Base-by-base conservation (phyloP, 2,888 invertebrate genomes). In the Ochropleura leucogaster region DNA sequence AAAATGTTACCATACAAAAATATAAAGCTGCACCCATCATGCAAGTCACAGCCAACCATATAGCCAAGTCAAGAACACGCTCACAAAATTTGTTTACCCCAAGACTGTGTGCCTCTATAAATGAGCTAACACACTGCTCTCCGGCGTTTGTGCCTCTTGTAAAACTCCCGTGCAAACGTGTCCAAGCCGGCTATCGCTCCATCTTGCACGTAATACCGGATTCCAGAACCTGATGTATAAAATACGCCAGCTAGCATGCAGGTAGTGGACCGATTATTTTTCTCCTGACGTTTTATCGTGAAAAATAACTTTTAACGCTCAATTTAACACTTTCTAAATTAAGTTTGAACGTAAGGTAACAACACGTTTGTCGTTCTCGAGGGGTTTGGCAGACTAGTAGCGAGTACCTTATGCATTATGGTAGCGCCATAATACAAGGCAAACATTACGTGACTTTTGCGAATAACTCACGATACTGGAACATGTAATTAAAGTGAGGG, bases 151-250 rank as follows among this genome's bases (percentile, higher is more conserved):
- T 20, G 30, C 8, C 30, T 59, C 79, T 57, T 79, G 79, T 79
- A 64, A 79, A 72, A 79, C 51, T 79, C 49, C 30, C 44, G 62
- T 9, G 57, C 44, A 65, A 72, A 77, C 65, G 60, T 77, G 79
- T 72, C 53, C 65, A 40, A 79, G 51, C 60, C 44, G 60, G 20
- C 44, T 77, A 79, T 72, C 77, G 79, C 53, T 44, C 18, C 65
- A 79, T 72, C 72, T 79, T 65, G 30, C 72, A 18, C n/a, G 47
- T 60, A 79, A 65, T 55, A 79, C 79, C 30, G 12, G 72, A 65
- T 60, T 10, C 72, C n/a, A 49, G 60, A 60, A 30, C 42, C 49
- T 49, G 55, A 76, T 76, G 63, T 57, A 63, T 40, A 60, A 77
- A 51, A 51, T 53, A 49, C 63, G 49, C 14, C 18, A 12, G 4